A percentile compares a stretch with the other conserved stretches of the same genome.
Conservation (phyloP, 2,888 invertebrate genomes). For the Pyrgus malvae region DNA sequence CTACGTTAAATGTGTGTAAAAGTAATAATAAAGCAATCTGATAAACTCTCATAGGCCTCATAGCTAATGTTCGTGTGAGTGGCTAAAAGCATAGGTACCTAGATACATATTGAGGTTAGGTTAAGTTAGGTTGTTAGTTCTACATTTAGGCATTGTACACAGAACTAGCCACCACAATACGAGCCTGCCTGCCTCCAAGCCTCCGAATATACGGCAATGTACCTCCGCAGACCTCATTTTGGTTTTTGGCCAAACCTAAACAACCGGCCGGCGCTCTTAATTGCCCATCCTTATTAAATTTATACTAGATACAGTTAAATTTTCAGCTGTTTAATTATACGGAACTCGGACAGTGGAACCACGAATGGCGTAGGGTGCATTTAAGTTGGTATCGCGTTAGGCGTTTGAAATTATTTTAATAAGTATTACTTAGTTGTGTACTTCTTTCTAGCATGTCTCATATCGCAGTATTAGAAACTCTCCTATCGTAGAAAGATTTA, state of each 20-base stretch:
- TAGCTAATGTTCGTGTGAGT: too few species aligned
- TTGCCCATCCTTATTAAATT: constrained; percentile 78
- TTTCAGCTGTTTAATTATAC: constrained; percentile 78
- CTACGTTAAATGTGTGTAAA: too few species aligned
- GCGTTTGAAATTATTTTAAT: too few species aligned
- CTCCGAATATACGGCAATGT: constrained; percentile 34
- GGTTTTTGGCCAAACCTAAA: constrained; percentile 77
- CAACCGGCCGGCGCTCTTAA: constrained; percentile 66
- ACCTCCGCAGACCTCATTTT: constrained; percentile 60
- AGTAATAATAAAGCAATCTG: too few species aligned
- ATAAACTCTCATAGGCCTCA: too few species aligned
- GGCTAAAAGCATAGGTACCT: too few species aligned
- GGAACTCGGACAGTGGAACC: constrained; percentile 69
- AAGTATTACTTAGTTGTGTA: too few species aligned
- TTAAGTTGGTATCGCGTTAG: background rate
- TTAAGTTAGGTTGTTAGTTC: too few species aligned
- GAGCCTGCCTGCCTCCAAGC: constrained; percentile 9
- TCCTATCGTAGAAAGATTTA: too few species aligned
- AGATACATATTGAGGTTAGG: too few species aligned
- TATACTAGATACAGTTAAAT: constrained; percentile 75
- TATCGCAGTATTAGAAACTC: too few species aligned
- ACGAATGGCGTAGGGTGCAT: constrained; percentile 44
- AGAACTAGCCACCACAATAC: constrained; percentile 19
- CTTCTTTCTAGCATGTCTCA: too few species aligned
- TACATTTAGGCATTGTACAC: constrained; percentile 4